A percentile compares a stretch with the other conserved stretches of the same genome.
Conservation (phyloP, 1,140 invertebrate genomes). For the Leptinotarsa lineolata region DNA sequence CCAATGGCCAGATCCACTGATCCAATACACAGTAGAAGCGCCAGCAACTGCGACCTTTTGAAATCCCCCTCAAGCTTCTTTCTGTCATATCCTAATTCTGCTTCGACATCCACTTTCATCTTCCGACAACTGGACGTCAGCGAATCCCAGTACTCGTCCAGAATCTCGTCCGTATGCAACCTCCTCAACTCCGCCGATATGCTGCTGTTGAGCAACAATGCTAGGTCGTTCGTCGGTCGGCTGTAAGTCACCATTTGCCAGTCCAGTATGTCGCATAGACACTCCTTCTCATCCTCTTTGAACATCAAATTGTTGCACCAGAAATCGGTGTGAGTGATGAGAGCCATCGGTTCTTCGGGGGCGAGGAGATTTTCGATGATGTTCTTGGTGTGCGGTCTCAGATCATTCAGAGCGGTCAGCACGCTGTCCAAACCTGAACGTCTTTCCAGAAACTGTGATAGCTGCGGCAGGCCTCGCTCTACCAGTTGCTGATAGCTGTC, state of each 20-base stretch:
- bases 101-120: slow-evolving; percentile 65
- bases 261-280: slow-evolving; percentile 71
- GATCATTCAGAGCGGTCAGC: slow-evolving; percentile 60
- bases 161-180: slow-evolving; percentile 62
- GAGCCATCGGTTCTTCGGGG: slow-evolving; percentile 68
- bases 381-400: slow-evolving; percentile 65
- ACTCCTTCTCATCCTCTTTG: slow-evolving; percentile 54
- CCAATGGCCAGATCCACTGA: slow-evolving; percentile 76
- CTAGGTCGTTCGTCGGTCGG: slow-evolving; percentile 76
- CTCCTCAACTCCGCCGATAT: slow-evolving; percentile 71
- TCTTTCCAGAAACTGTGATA: slow-evolving; percentile 70
- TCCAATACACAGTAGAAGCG: slow-evolving; percentile 75
- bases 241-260: slow-evolving; percentile 86
- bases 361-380: slow-evolving; percentile 68
- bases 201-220: slow-evolving; percentile 77
- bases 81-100: slow-evolving; percentile 62
- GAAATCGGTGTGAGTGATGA: slow-evolving; percentile 80
- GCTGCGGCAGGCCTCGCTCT: slow-evolving; percentile 72
- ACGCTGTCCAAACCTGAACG: slow-evolving; percentile 63
- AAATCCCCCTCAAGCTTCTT: slow-evolving; percentile 67
- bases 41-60: slow-evolving; percentile 71
- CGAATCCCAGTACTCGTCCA: slow-evolving; percentile 71
- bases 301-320: slow-evolving; percentile 83
- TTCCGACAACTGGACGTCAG: slow-evolving; percentile 62
- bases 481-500: slow-evolving; percentile 78